phyloP scores from a whole-genome alignment of 2,888 invertebrate species.

The Phymatocera aterrima region DNA sequence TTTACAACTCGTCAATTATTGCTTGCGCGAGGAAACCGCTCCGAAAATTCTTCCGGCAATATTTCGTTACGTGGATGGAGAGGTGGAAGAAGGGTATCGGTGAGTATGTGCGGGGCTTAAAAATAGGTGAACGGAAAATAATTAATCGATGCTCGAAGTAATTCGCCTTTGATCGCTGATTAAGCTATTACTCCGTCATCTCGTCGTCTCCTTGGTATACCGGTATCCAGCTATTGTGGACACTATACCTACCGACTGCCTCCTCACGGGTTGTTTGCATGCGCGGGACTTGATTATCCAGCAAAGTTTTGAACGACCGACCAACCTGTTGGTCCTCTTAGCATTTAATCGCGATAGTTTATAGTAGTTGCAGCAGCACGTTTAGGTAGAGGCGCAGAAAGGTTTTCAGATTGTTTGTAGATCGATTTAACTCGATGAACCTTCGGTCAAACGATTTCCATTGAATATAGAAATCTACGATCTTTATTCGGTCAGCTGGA shows the following conservation, averaged over 20 bases:
- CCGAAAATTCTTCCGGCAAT: too few relatives aligned
- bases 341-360: constrained; percentile 27
- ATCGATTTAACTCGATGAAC: not conserved
- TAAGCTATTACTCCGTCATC: not conserved
- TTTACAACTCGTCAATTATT: too few relatives aligned
- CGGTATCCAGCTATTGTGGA: not conserved
- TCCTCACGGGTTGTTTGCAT: not conserved
- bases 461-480: not conserved
- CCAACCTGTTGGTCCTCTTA: constrained; percentile 42
- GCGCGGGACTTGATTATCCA: constrained; percentile 11
- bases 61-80: not conserved
- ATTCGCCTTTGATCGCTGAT: not conserved
- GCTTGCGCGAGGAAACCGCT: too few relatives aligned
- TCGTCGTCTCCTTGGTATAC: too few relatives aligned
- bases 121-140: too few relatives aligned
- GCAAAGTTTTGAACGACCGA: constrained; percentile 38
- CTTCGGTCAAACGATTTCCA: not conserved
- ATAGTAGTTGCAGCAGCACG: too few relatives aligned
- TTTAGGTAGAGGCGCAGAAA: constrained; percentile 1
- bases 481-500: too few relatives aligned
- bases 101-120: too few relatives aligned
- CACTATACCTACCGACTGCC: not conserved
- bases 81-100: too few relatives aligned
- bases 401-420: not conserved
- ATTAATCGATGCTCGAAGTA: not conserved